Evolutionary conservation across 2,888 invertebrate species (phyloP).

Genomic region (Ecliptopera silaceata): DNA sequence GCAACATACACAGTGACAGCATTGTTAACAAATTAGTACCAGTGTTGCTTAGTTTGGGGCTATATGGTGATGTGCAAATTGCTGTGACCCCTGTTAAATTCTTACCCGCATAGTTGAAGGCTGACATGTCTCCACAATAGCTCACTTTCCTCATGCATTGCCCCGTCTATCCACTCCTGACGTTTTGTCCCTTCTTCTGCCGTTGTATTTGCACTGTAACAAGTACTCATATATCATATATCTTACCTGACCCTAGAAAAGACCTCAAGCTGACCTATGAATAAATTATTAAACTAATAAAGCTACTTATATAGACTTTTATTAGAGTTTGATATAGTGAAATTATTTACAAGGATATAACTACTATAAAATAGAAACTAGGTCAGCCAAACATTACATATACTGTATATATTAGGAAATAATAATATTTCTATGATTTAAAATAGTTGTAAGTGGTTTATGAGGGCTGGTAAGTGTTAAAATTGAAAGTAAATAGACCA

Average conservation of each 20-base stretch:
- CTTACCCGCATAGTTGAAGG: constrained; percentile 72
- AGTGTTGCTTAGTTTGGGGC: too few species aligned
- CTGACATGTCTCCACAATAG: constrained; percentile 76
- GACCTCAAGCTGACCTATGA: too few species aligned
- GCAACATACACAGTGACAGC: too few species aligned
- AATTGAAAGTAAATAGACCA: constrained; percentile 9
- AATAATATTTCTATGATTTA: not conserved
- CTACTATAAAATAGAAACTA: not conserved
- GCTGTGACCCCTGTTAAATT: too few species aligned
- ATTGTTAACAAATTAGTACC: too few species aligned
- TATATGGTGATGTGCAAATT: too few species aligned
- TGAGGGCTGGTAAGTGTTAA: not conserved
- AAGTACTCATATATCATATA: constrained; percentile 2
- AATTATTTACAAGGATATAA: too few species aligned
- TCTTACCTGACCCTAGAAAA: too few species aligned
- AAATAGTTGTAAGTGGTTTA: not conserved
- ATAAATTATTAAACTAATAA: too few species aligned
- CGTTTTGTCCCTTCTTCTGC: constrained; percentile 61
- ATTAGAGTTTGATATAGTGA: too few species aligned
- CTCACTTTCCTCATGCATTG: constrained; percentile 78
- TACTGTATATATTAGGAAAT: not conserved
- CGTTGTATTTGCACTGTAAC: constrained; percentile 65
- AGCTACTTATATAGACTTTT: too few species aligned
- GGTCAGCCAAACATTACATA: not conserved
- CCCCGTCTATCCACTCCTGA: constrained; percentile 77